Evolutionary conservation across 2,113 vertebrate genomes (phyloP).

Genomic region (Callopanchax toddi): DNA sequence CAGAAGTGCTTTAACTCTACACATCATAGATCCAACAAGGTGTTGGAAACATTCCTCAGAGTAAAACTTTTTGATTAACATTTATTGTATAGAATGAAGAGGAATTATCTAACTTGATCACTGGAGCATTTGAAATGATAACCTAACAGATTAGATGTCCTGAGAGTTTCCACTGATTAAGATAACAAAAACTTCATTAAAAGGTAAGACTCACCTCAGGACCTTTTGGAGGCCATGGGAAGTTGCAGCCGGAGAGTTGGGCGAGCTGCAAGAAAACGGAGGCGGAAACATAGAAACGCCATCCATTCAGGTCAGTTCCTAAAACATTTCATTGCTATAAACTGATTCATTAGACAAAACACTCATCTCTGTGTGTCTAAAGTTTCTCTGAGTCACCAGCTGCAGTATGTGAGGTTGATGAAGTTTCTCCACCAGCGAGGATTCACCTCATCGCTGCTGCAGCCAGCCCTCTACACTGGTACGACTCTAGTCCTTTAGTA

Average conservation of each 20-base stretch:
- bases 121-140: no score
- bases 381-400: slow-evolving; percentile 84
- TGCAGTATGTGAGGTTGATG: slow-evolving; percentile 82
- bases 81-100: no score
- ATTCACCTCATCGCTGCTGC: slow-evolving; percentile 80
- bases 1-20: no score
- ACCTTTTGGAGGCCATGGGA: slow-evolving; percentile 34
- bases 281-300: slow-evolving; percentile 26
- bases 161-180: no score
- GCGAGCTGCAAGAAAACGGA: slow-evolving; percentile 68
- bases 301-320: slow-evolving; percentile 43
- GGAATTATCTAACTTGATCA: no score
- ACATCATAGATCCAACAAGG: no score
- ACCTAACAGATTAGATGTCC: no score
- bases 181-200: no score
- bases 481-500: slow-evolving; percentile 3
- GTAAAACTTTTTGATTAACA: no score
- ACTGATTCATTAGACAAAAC: not conserved
- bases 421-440: slow-evolving; percentile 88
- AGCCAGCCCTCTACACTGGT: slow-evolving; percentile 86
- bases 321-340: not conserved
- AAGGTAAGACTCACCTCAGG: no score
- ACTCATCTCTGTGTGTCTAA: not conserved
- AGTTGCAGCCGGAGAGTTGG: slow-evolving; percentile 28
- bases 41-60: no score